Percentiles rank a stretch among this genome's conserved stretches.
Conservation (phyloP, 2,113 vertebrate species). For the Thunnus thynnus region DNA sequence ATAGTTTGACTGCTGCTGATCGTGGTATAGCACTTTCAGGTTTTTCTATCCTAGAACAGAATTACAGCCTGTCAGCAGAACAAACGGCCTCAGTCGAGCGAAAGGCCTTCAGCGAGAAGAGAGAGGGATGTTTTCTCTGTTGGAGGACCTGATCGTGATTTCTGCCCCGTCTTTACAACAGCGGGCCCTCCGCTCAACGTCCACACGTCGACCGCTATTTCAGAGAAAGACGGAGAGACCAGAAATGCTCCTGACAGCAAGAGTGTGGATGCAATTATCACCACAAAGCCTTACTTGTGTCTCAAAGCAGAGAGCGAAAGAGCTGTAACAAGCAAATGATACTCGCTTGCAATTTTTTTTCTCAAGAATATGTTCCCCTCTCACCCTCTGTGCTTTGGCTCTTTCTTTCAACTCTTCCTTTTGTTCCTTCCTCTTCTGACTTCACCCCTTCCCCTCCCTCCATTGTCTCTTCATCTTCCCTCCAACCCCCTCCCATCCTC, state of each 20-base stretch:
- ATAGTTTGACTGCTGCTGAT: conserved; percentile 31
- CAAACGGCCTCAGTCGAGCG: conserved; percentile 27
- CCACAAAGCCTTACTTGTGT: conserved; percentile 24
- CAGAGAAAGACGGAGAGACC: not conserved
- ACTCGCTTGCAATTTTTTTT: conserved; percentile 25
- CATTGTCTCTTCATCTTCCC: conserved; percentile 47
- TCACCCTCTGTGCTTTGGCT: conserved; percentile 26
- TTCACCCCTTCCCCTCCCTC: not conserved
- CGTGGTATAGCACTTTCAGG: conserved; percentile 27
- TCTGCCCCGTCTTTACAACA: conserved; percentile 21
- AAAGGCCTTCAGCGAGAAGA: conserved; percentile 39
- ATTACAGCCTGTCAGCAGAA: conserved; percentile 73
- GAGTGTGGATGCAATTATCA: conserved; percentile 59
- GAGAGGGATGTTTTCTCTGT: conserved; percentile 36
- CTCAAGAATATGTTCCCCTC: conserved; percentile 24
- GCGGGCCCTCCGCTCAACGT: conserved; percentile 38
- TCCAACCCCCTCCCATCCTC: conserved; percentile 19
- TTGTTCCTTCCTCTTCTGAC: conserved; percentile 45
- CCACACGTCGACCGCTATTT: conserved; percentile 7
- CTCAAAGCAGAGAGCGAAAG: conserved; percentile 30
- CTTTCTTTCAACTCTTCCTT: conserved; percentile 53
- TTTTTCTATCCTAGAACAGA: conserved; percentile 47
- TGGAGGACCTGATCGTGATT: conserved; percentile 34
- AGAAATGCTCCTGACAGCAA: conserved; percentile 29
- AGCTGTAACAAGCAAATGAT: conserved; percentile 50